phyloP scores from a whole-genome alignment of 2,888 invertebrate species.

The Troides helena region DNA sequence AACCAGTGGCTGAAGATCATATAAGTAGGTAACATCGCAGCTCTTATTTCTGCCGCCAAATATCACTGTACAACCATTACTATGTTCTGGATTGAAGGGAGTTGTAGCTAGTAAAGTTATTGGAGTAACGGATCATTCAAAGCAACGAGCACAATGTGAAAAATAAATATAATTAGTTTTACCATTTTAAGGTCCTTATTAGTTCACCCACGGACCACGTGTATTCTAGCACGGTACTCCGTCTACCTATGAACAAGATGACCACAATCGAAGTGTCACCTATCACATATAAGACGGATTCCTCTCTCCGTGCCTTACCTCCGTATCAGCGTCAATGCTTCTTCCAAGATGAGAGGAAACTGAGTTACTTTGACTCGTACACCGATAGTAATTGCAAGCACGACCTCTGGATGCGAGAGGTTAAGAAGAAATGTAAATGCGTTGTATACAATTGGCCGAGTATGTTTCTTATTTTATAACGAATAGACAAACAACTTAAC shows the following conservation, averaged over 20 bases:
- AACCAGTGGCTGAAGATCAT: no score
- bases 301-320: conserved; percentile 49
- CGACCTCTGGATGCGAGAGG: conserved; percentile 71
- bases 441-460: conserved; percentile 70
- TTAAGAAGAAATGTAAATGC: conserved; percentile 68
- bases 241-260: conserved; percentile 70
- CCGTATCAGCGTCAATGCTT: conserved; percentile 66
- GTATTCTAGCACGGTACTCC: conserved; percentile 67
- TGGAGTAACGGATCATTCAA: no score
- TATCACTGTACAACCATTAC: no score
- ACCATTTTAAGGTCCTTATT: conserved; percentile 55
- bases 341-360: conserved; percentile 65
- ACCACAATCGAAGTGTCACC: conserved; percentile 71
- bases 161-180: not conserved
- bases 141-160: no score
- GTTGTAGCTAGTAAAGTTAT: no score
- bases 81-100: no score
- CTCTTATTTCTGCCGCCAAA: no score
- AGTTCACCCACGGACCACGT: conserved; percentile 69
- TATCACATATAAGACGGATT: conserved; percentile 66
- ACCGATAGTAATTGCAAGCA: conserved; percentile 78
- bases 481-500: not conserved
- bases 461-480: conserved; percentile 42
- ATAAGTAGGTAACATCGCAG: no score
- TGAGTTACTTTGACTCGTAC: conserved; percentile 69